Conservation (phyloP, 2,797 vertebrate genomes). For the Meriones psammophilus region DNA sequence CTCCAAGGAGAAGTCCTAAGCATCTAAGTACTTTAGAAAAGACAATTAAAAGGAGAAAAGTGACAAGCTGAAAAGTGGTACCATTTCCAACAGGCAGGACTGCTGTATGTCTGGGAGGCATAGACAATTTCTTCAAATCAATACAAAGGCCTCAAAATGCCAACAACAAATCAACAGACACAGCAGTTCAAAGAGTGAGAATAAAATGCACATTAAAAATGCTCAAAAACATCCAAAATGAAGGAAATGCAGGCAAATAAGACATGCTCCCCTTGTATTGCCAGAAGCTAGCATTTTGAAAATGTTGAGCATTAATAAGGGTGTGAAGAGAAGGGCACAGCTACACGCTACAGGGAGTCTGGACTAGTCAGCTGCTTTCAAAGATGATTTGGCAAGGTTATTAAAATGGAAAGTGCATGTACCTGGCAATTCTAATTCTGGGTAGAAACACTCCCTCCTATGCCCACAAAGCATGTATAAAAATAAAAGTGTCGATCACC, state of each 20-base stretch:
- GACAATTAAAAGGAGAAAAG: slow-evolving; percentile 58
- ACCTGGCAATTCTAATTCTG: slow-evolving; percentile 31
- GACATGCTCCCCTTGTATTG: neutral
- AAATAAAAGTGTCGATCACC: slow-evolving; percentile 47
- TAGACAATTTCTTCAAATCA: slow-evolving; percentile 53
- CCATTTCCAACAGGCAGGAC: slow-evolving; percentile 58
- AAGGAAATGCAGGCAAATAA: slow-evolving; percentile 20
- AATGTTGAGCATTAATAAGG: slow-evolving; percentile 26
- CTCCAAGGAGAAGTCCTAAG: slow-evolving; percentile 22
- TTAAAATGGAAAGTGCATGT: slow-evolving; percentile 51
- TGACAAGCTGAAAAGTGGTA: slow-evolving; percentile 50
- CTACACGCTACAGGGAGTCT: neutral
- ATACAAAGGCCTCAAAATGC: slow-evolving; percentile 58
- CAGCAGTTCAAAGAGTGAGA: slow-evolving; percentile 27
- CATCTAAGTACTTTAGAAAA: neutral
- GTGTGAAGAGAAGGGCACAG: neutral
- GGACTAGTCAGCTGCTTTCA: slow-evolving; percentile 30
- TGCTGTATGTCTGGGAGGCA: slow-evolving; percentile 25
- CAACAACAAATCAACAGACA: slow-evolving; percentile 60
- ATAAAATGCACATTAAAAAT: slow-evolving; percentile 44
- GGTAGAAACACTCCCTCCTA: slow-evolving; percentile 32
- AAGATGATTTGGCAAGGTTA: slow-evolving; percentile 52
- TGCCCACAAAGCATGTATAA: slow-evolving; percentile 52
- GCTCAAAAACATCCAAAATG: slow-evolving; percentile 53
- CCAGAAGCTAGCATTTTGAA: slow-evolving; percentile 60